Base-by-base conservation (phyloP, 2,888 invertebrate genomes). In the Linnaemya tessellans region DNA sequence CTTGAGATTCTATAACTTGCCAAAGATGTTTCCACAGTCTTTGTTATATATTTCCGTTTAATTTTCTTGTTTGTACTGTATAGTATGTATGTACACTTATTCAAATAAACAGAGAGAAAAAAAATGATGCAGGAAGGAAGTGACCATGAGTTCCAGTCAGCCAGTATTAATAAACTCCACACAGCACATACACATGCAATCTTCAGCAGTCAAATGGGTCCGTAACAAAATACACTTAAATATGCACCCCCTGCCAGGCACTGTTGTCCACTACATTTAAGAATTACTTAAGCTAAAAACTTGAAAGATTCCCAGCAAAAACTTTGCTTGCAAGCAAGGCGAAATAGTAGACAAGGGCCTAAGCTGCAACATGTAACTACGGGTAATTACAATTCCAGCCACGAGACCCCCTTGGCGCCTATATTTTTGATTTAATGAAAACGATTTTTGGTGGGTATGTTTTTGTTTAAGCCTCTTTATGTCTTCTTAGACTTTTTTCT, bases 91-190 rank as follows among this genome's bases (percentile, higher is more conserved):
- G 43, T 75, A 74, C 46, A 46, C 18, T 65, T 60, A 20, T 54
- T n/a, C 15, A 43, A 58, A 56, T 30, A 67, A 11, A 13, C 10
- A 41, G 3, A 41, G 11, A 11, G 8, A 9, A 41, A 8, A 41
- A 60, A 62, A 60, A 75, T 46, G 5, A 58, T 56, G 15, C 11
- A 81, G 71, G 75, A 84, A 84, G 80, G 75, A 84, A 80, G 67
- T 80, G 80, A 67, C 80, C 84, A 84, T 80, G 75, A 43, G 75
- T 64, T 58, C 74, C 56, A 68, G 56, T 64, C 67, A 73, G 64
- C n/a, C 49, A 64, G 68, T 22, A 58, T 78, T 81, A 78, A 84
- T 78, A 78, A 78, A 78, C 64, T 58, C 22, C 46, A 49, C 20
- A n/a, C 35, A 18, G 41, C 18, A 35, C 25, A 8, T 68, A 60